Percentiles rank a stretch among this genome's conserved stretches.
Conservation (phyloP, 2,113 vertebrate species). For the Lasiurus borealis region DNA sequence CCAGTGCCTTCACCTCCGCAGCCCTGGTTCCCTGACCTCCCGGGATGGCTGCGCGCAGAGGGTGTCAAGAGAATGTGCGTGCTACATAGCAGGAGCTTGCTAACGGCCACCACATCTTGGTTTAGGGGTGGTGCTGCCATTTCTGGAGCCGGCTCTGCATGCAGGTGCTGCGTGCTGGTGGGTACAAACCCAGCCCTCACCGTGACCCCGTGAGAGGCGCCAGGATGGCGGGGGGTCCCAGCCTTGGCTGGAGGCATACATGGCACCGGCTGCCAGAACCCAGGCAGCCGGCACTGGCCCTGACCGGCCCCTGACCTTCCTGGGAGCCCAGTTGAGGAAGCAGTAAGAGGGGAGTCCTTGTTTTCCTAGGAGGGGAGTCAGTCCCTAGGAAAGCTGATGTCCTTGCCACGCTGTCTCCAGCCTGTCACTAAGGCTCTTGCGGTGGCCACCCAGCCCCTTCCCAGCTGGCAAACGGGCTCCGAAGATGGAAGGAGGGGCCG, state of each 20-base stretch:
- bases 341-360: background rate
- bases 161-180: background rate
- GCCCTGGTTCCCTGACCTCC: background rate
- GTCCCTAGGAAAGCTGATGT: background rate
- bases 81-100: background rate
- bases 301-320: fast-evolving
- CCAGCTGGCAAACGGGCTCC: background rate
- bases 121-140: background rate
- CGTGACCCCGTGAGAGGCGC: background rate
- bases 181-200: fast-evolving
- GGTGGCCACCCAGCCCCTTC: background rate
- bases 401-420: background rate
- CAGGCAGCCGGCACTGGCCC: background rate
- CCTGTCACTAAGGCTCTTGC: fast-evolving
- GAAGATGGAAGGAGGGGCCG: no score
- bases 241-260: background rate
- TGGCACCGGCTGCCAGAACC: background rate
- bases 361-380: background rate
- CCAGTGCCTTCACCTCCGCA: no score
- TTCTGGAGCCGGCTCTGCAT: background rate
- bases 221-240: background rate
- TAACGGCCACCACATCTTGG: background rate
- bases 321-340: background rate
- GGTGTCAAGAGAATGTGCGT: background rate
- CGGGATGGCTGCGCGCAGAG: background rate